A percentile compares a stretch with the other conserved stretches of the same genome.
These are phyloP conservation scores for Icerya purchasi DNA, from an alignment of 2,888 invertebrate genomes.

Conservation along the genomic window DNA sequence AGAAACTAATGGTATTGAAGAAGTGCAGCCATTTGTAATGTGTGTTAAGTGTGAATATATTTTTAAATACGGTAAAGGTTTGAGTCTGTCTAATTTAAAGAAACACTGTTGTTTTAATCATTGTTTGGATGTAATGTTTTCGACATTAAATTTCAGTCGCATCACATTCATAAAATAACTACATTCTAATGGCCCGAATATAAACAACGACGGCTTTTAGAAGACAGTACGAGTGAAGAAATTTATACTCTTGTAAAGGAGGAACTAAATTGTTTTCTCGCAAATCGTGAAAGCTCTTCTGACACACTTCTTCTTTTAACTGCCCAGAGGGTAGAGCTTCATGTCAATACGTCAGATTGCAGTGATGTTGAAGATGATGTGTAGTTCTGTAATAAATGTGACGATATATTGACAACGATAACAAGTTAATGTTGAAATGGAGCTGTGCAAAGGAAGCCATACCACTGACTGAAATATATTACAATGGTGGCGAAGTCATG, in stretches of 20 bases:
- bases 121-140: background rate
- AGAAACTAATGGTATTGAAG: no score
- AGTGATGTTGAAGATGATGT: no score
- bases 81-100: no score
- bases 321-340: background rate
- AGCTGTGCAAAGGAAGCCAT: background rate
- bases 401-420: no score
- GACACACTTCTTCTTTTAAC: background rate
- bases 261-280: background rate
- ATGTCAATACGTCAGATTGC: no score
- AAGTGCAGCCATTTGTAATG: no score
- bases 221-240: background rate
- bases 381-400: no score
- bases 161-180: background rate
- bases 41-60: no score
- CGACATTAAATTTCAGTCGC: background rate
- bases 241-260: background rate
- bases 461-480: background rate
- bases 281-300: background rate
- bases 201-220: background rate
- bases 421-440: no score
- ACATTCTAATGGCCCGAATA: slow-evolving; percentile 1
- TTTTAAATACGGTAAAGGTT: no score
- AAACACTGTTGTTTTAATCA: no score
- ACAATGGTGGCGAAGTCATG: background rate